phyloP scores from a whole-genome alignment of 2,888 invertebrate genomes.

The Rotaria socialis region DNA sequence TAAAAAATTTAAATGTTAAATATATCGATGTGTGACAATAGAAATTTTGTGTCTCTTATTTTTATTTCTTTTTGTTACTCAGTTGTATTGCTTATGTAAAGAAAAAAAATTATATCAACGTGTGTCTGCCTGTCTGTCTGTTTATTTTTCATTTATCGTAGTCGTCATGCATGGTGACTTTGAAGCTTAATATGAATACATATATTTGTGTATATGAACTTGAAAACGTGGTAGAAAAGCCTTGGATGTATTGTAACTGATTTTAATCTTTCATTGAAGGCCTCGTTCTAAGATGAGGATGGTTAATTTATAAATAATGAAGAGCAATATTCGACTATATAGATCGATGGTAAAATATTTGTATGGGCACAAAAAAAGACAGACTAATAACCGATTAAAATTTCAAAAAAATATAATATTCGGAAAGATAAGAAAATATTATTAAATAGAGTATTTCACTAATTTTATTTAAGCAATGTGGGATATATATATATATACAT shows the following conservation, averaged over 20 bases:
- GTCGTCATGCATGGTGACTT: neutral
- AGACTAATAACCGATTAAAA: no score
- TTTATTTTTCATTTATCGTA: neutral
- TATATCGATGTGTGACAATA: neutral
- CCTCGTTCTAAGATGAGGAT: neutral
- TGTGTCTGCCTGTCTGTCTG: neutral
- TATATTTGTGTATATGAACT: neutral
- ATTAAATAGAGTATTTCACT: no score
- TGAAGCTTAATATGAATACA: neutral
- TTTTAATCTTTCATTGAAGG: neutral
- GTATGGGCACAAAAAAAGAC: no score
- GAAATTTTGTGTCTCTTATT: neutral
- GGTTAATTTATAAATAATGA: neutral
- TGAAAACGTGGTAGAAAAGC: neutral
- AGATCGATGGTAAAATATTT: no score
- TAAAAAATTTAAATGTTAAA: constrained; percentile 5
- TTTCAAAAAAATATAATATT: no score
- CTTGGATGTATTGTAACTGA: neutral
- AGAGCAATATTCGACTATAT: no score
- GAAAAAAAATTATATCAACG: neutral
- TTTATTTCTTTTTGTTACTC: neutral
- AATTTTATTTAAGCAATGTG: neutral
- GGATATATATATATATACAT: neutral
- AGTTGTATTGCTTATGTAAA: neutral
- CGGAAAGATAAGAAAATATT: no score